These are phyloP conservation scores for Leptopilina clavipes DNA, from an alignment of 1,140 invertebrate species.

Conservation along the genomic window DNA sequence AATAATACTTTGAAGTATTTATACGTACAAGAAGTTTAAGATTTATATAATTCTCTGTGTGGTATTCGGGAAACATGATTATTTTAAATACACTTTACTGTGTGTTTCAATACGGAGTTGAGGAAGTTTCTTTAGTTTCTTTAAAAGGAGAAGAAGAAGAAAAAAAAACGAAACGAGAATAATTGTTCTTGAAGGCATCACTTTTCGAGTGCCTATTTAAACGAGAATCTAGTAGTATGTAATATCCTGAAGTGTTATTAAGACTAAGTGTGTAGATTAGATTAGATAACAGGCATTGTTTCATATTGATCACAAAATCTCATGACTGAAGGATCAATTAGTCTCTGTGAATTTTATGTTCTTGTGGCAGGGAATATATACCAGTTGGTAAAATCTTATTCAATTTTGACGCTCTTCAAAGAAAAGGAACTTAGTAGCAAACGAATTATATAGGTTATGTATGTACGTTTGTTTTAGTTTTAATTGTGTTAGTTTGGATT, in stretches of 20 bases:
- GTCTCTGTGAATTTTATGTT: not conserved
- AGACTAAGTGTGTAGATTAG: not conserved
- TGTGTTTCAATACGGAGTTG: constrained; percentile 1
- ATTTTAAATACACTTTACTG: constrained; percentile 12
- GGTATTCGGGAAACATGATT: constrained; percentile 4
- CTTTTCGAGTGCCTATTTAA: not conserved
- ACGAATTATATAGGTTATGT: too few species aligned
- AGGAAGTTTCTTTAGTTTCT: not conserved
- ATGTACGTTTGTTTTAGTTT: too few species aligned
- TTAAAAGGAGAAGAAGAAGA: not conserved
- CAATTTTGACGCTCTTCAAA: too few species aligned
- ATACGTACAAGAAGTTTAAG: not conserved
- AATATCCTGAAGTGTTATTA: constrained; percentile 9
- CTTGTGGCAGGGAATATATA: too few species aligned
- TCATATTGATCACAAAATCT: constrained; percentile 2
- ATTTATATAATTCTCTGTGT: constrained; percentile 5
- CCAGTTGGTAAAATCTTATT: too few species aligned
- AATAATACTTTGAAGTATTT: not conserved
- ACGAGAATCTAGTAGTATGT: not conserved
- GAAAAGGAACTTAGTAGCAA: too few species aligned
- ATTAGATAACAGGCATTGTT: constrained; percentile 12
- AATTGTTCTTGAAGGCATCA: not conserved
- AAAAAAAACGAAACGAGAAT: not conserved
- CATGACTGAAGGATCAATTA: not conserved
- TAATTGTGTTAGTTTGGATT: too few species aligned